Base-by-base conservation (phyloP, 2,888 invertebrate genomes). In the Archaeoteleia sp. region DNA sequence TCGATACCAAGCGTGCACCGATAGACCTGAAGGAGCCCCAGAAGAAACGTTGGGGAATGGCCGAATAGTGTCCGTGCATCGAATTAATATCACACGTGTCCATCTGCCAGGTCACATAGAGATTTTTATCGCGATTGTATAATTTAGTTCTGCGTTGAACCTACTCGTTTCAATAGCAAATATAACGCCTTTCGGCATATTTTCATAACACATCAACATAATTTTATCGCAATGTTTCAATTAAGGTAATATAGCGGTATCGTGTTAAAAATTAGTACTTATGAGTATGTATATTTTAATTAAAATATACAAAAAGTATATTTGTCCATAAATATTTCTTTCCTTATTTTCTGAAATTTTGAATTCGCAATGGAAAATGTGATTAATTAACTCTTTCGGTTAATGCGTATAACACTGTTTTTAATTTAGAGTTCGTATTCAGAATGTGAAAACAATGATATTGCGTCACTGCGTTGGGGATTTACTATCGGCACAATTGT, bases 1-100 rank as follows among this genome's bases (percentile, higher is more conserved):
- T 78, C 81, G 80, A 83, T 84, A 80, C 80, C 80, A 81, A 84
- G 83, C 84, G 79, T 77, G 79, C 76, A 69, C 73, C 82, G 78
- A 83, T 83, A 54, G 60, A 62, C 62, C 48, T 49, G 39, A 57
- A 51, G 57, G 68, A 66, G 70, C 67, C 69, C 60, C 66, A 51
- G 42, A 61, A 55, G n/a, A 61, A 65, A 66, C 69, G 69, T 65
- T 61, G 67, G 53, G 35, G 34, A 58, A 53, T 48, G 37, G 54
- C 54, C 40, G 34, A 58, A 53, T 58, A 66, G 46, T 48, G 61
- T 49, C 53, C 49, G 53, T 62, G 55, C 58, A 54, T 53, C 68
- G 58, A 68, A 63, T 63, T 54, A 63, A 65, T 68, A 69, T 57
- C 65, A 58, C 54, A 37, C 60, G 57, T 57, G 51, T 55, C 67